Percentiles rank a stretch among this genome's conserved stretches.
These are phyloP conservation scores for Brachirus orientalis DNA, from an alignment of 2,113 vertebrate genomes.

Conservation along the genomic window DNA sequence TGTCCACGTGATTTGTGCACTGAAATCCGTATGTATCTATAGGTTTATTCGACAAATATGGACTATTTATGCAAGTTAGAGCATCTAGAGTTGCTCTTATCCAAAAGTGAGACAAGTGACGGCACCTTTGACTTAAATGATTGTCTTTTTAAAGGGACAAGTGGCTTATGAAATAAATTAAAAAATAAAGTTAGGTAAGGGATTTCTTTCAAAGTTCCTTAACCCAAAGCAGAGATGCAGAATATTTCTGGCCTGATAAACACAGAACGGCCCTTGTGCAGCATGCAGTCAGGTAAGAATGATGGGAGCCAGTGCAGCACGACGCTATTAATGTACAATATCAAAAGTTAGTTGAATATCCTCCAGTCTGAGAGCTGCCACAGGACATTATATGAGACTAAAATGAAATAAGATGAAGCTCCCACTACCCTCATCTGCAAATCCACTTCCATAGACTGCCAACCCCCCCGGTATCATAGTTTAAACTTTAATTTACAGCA, in stretches of 20 bases:
- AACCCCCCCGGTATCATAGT: conserved; percentile 24
- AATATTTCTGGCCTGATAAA: conserved; percentile 75
- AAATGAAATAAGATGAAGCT: conserved; percentile 44
- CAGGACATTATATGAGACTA: conserved; percentile 50
- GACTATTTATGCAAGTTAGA: no score
- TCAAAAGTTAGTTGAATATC: conserved; percentile 31
- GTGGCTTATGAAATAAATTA: neutral
- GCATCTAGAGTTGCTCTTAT: no score
- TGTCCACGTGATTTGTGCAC: neutral
- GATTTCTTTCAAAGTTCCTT: conserved; percentile 24
- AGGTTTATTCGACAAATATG: no score
- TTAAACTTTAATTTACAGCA: conserved; percentile 29
- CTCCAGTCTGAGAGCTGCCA: conserved; percentile 43
- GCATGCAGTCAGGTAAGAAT: conserved; percentile 63
- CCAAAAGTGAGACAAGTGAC: neutral
- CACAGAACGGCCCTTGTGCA: conserved; percentile 49
- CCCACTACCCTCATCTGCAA: neutral
- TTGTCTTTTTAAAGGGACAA: conserved; percentile 3
- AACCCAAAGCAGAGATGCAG: conserved; percentile 47
- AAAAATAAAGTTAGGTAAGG: no score
- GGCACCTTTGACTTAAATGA: no score
- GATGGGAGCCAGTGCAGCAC: conserved; percentile 69
- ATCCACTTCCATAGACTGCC: conserved; percentile 29
- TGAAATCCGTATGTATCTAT: conserved; percentile 10
- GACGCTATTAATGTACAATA: conserved; percentile 72